Evolutionary conservation across 2,888 invertebrate species (phyloP), one percentile per base, ranked within the genome.

Genomic region (Physocephala rufipes): DNA sequence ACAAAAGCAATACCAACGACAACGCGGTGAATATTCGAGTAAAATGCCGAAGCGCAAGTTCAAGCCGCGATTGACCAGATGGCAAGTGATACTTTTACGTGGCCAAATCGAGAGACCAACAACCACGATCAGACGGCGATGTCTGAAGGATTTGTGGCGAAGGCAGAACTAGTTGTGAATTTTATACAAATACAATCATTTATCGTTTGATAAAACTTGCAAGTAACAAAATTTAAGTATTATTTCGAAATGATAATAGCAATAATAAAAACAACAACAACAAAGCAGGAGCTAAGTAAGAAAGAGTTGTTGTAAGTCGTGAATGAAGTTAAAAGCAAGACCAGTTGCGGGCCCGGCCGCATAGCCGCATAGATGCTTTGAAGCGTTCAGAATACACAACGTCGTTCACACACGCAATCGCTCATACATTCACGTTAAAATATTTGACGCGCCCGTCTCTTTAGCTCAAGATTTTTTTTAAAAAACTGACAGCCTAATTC

Each of bases 251-350:
- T 5, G 19, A 49, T n/a, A 49, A 28, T 30, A 59, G 28, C 24
- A 59, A 26, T 21, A 28, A 5, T 59, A 26, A n/a, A n/a, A 7
- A 3, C 58, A 43, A 26, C 15, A 21, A 12, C 30, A n/a, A 24
- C 2, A 26, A 12, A 9, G 9, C 5, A 12, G 5, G n/a, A 59
- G 30, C 26, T n/a, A 5, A 58, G 26, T 24, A 16, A 59, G 36
- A 7, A 36, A 36, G 36, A 36, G 66, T 24, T 66, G 43, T 24
- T 67, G 67, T 28, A 67, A 67, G 59, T 47, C 26, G 67, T 21
- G 19, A 49, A 53, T 24, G 45, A n/a, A 24, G 67, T 21, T 26
- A 58, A n/a, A 49, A 47, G 59, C 59, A 67, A 67, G 59, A 30
- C 67, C 28, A 47, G 13, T 43, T 58, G 19, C 58, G 13, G 67